Conservation (phyloP, 2,888 invertebrate species). For the Andricus quercusramuli region DNA sequence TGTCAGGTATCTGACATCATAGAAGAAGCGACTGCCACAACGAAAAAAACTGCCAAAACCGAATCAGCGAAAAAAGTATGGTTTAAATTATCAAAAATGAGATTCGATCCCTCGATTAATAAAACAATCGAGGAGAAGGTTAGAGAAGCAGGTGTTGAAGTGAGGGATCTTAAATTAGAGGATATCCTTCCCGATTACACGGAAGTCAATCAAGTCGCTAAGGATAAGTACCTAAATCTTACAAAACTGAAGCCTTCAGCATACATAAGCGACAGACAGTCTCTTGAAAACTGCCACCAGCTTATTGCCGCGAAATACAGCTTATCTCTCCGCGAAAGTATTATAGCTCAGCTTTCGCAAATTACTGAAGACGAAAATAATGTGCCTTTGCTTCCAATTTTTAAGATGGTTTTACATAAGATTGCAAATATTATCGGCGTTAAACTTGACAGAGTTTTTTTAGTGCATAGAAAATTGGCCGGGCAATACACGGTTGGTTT, state of each 20-base stretch:
- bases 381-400: neutral
- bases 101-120: neutral
- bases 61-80: slow-evolving; percentile 48
- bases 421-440: neutral
- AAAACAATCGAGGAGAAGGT: neutral
- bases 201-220: neutral
- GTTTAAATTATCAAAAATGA: slow-evolving; percentile 32
- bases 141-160: neutral
- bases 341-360: neutral
- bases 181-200: slow-evolving; percentile 2
- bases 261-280: neutral
- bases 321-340: neutral
- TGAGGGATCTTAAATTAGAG: neutral
- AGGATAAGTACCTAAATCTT: neutral
- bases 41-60: slow-evolving; percentile 50
- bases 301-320: neutral
- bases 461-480: neutral
- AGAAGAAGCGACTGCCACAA: slow-evolving; percentile 25
- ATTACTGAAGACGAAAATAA: neutral
- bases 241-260: neutral
- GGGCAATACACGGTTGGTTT: neutral
- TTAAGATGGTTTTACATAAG: neutral
- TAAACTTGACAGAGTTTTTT: neutral
- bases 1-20: slow-evolving; percentile 39
- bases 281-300: neutral